Conservation (phyloP, 1,140 invertebrate species). For the Lucilia sericata region DNA sequence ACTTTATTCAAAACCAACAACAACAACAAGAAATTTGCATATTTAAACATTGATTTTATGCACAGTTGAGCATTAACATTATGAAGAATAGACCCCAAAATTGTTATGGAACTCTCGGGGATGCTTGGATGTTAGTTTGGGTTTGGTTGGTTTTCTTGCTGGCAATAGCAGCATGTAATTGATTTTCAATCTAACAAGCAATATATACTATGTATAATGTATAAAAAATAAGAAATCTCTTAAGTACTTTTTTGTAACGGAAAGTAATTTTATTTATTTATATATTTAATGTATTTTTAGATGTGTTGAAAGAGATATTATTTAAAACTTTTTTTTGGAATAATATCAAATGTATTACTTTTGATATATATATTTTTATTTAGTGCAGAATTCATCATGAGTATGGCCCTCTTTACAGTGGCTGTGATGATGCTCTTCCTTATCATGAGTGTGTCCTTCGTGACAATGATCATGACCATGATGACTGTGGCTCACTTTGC, state of each 20-base stretch:
- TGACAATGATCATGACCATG: too few relatives aligned
- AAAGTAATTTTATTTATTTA: not conserved
- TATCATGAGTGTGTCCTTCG: too few relatives aligned
- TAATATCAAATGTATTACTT: too few relatives aligned
- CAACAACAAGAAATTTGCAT: slow-evolving; percentile 57
- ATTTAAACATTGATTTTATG: slow-evolving; percentile 65
- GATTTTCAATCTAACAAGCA: not conserved
- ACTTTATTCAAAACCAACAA: not conserved
- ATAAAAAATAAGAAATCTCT: not conserved
- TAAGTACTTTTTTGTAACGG: not conserved
- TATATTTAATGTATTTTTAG: not conserved
- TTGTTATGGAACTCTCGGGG: not conserved
- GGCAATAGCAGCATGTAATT: not conserved
- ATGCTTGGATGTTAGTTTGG: too few relatives aligned
- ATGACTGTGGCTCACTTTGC: not conserved
- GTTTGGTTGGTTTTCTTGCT: not conserved
- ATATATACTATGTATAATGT: not conserved
- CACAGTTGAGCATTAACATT: slow-evolving; percentile 13
- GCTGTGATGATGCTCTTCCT: too few relatives aligned
- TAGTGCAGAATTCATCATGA: not conserved
- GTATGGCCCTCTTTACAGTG: not conserved
- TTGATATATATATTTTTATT: too few relatives aligned
- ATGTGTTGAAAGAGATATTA: not conserved
- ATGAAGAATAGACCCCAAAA: slow-evolving; percentile 10
- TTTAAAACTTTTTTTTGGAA: too few relatives aligned